Base-by-base conservation (phyloP, 2,797 vertebrate genomes). In the Clarias platycephalus region DNA sequence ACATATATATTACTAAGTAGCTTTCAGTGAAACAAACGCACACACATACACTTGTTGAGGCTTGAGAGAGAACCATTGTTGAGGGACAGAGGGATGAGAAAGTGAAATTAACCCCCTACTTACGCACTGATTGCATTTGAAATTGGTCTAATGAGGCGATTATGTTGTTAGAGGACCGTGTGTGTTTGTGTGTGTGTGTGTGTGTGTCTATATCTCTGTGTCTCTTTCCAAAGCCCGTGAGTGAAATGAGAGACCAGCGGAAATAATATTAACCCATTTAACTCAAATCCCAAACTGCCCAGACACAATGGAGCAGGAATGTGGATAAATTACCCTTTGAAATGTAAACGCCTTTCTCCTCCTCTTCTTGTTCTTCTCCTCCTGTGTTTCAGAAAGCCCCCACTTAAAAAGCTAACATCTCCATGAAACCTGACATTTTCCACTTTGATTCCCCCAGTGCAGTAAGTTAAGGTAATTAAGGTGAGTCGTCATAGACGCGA, bases 231-330 rank as follows among this genome's bases (percentile, higher is more conserved):
- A 97, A 95, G 95, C 91, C 91, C 90, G 91, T 93, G 95, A 95
- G 92, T 96, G 95, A 95, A 95, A 96, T 93, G 89, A 94, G 95
- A 96, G 96, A 97, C 94, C 91, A 93, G 90, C 92, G 94, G 95
- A 95, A 94, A 96, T 95, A 94, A 95, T 97, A 96, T 96, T 97
- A 97, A 98, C 97, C 96, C 95, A 96, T 95, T 97, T 97, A 97
- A 95, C 94, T 96, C 90, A 86, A 87, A 85, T 84, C 74, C 83
- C 92, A 91, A 91, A 90, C 92, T 94, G 94, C 93, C 89, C 87
- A 90, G 91, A 94, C 93, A 94, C 93, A 92, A 94, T 90, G 79
- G 90, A 75, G 88, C 91, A 92, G 94, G 93, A 92, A 94, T 95
- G 93, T 90, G 92, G 91, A 92, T 93, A 94, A 95, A 95, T 96